Evolutionary conservation across 2,888 invertebrate genomes (phyloP), one percentile per base, ranked within the genome.

Genomic region (Torymus auratus): DNA sequence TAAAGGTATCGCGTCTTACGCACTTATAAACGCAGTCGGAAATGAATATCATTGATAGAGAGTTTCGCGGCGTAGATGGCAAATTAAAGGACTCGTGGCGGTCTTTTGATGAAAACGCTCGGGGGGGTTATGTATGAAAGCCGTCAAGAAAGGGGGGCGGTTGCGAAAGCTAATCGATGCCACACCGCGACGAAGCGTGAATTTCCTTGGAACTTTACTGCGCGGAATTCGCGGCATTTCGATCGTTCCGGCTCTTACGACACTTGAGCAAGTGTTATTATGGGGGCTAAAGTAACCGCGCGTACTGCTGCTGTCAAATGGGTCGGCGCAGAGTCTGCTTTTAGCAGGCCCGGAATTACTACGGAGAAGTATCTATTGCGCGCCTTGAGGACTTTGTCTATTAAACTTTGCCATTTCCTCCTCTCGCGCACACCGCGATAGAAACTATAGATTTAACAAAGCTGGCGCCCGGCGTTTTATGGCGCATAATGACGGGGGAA

Each of bases 211-310:
- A 76, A 76, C 71, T 52, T 87, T 85, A 83, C 83, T 41, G 77
- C 75, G 70, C 58, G 83, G 78, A 80, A 84, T 85, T 75, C 55
- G 79, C 80, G 58, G 80, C 61, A 71, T 76, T 68, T 76, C 80
- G 76, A 84, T 83, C 78, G 82, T 83, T 83, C 82, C 78, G 78
- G 69, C 62, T 78, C 78, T 80, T 77, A 73, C 81, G 82, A 83
- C 82, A 83, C 82, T 83, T 81, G 82, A 83, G 83, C 83, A 84
- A 83, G 83, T 72, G 80, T 72, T 83, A 83, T 73, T 73, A 68
- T 50, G 70, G 65, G 64, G 73, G 12, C 17, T 67, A 60, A 82
- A 80, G 74, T 71, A 64, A 80, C 56, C 78, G 20, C 69, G 68
- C 52, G 64, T 50, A 20, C 10, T n/a, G 12, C 68, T 41, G 15